phyloP scores from a whole-genome alignment of 2,797 vertebrate species.

The Lutjanus campechanus region DNA sequence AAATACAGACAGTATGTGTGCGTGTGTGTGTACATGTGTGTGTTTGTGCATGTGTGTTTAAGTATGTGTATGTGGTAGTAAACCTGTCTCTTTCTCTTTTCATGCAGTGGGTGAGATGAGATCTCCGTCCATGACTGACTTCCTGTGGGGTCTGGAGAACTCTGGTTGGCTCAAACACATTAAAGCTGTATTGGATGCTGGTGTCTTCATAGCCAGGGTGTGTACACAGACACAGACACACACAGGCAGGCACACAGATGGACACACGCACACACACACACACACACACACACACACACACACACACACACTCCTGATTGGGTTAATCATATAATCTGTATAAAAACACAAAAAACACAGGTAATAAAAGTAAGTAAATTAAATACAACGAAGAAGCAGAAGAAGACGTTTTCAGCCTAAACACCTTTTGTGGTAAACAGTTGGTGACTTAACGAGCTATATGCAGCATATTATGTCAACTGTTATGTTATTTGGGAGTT shows the following conservation, averaged over 20 bases:
- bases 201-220: conserved; percentile 95
- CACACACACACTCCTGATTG: background rate
- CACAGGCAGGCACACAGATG: background rate
- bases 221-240: background rate
- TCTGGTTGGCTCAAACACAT: conserved; percentile 98
- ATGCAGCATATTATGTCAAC: too few species aligned
- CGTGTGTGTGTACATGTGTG: background rate
- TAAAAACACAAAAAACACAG: too few species aligned
- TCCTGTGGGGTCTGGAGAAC: conserved; percentile 95
- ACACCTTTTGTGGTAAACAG: too few species aligned
- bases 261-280: background rate
- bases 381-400: too few species aligned
- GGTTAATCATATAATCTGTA: too few species aligned
- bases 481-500: too few species aligned
- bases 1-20: background rate
- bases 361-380: too few species aligned
- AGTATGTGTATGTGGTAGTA: background rate
- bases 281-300: background rate
- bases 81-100: background rate
- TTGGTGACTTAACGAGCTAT: too few species aligned
- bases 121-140: conserved; percentile 94
- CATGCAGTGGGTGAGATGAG: conserved; percentile 88
- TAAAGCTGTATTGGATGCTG: conserved; percentile 94
- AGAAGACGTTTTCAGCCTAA: too few species aligned
- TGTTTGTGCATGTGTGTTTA: background rate